These are phyloP conservation scores for Syngnathus typhle DNA, from an alignment of 2,113 vertebrate genomes.

Conservation along the genomic window DNA sequence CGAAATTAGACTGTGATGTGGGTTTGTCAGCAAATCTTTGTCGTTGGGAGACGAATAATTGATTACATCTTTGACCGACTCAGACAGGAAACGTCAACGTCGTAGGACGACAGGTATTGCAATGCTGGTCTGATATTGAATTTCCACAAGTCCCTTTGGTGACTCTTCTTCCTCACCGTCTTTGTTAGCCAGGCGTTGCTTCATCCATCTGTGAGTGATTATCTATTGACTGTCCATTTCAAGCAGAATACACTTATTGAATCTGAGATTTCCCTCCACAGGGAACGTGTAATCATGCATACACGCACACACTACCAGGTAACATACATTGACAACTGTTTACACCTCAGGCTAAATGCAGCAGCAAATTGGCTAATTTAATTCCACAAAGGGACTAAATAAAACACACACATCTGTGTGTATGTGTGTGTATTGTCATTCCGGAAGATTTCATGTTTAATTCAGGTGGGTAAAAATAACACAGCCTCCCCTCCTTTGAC, in stretches of 20 bases:
- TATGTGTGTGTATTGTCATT: slow-evolving; percentile 17
- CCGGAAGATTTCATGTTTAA: slow-evolving; percentile 41
- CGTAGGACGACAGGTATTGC: not conserved
- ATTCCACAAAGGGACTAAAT: slow-evolving; percentile 26
- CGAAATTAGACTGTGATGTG: not conserved
- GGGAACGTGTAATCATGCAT: slow-evolving; percentile 41
- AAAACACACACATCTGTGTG: not conserved
- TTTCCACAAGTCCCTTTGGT: slow-evolving; percentile 37
- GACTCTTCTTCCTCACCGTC: slow-evolving; percentile 13
- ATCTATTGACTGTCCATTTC: slow-evolving; percentile 65
- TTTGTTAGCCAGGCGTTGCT: not conserved
- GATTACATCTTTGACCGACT: not conserved
- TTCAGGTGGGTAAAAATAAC: slow-evolving; percentile 56
- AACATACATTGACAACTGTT: slow-evolving; percentile 30
- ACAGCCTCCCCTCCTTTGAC: slow-evolving; percentile 32
- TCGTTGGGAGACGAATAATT: not conserved
- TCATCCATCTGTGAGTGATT: slow-evolving; percentile 37
- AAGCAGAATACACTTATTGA: slow-evolving; percentile 35
- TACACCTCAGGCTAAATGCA: slow-evolving; percentile 31
- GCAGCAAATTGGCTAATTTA: slow-evolving; percentile 54
- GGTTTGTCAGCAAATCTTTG: not conserved
- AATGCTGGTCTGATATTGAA: slow-evolving; percentile 34
- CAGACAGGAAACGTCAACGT: slow-evolving; percentile 1
- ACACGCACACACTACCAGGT: not conserved
- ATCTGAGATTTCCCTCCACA: not conserved